A percentile compares a stretch with the other conserved stretches of the same genome.
phyloP scores from a whole-genome alignment of 1,140 invertebrate genomes.

The Drosophila saltans region DNA sequence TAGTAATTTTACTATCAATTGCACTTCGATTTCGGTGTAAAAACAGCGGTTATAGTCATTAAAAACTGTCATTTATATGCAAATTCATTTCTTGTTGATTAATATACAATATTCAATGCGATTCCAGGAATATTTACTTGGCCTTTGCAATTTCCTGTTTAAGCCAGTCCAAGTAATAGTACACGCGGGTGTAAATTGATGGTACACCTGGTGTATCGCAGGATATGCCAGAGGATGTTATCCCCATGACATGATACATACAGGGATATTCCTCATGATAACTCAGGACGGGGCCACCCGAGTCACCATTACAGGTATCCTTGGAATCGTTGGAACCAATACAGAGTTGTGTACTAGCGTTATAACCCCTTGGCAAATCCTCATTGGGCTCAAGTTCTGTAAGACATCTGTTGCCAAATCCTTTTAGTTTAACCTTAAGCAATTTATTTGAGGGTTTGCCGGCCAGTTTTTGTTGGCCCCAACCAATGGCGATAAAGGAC shows the following conservation, averaged over 20 bases:
- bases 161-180: constrained; percentile 72
- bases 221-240: constrained; percentile 65
- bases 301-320: constrained; percentile 83
- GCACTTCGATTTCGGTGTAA: neutral
- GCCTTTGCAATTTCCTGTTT: constrained; percentile 47
- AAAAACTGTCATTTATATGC: constrained; percentile 5
- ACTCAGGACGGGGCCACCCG: constrained; percentile 70
- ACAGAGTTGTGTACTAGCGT: constrained; percentile 85
- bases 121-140: neutral
- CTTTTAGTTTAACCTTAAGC: constrained; percentile 84
- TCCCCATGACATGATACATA: constrained; percentile 72
- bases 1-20: neutral
- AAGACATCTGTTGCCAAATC: constrained; percentile 28
- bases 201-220: constrained; percentile 61
- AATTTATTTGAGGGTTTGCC: constrained; percentile 73
- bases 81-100: neutral
- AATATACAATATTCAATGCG: neutral
- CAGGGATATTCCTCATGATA: constrained; percentile 60
- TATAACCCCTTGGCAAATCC: constrained; percentile 83
- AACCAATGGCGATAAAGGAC: constrained; percentile 71
- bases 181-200: constrained; percentile 67
- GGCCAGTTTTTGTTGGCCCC: constrained; percentile 55
- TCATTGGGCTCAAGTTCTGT: constrained; percentile 22
- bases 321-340: constrained; percentile 86
- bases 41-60: neutral